Percentiles rank a stretch among this genome's conserved stretches.
Conservation (phyloP, 2,797 vertebrate genomes). For the Babyrousa celebensis region DNA sequence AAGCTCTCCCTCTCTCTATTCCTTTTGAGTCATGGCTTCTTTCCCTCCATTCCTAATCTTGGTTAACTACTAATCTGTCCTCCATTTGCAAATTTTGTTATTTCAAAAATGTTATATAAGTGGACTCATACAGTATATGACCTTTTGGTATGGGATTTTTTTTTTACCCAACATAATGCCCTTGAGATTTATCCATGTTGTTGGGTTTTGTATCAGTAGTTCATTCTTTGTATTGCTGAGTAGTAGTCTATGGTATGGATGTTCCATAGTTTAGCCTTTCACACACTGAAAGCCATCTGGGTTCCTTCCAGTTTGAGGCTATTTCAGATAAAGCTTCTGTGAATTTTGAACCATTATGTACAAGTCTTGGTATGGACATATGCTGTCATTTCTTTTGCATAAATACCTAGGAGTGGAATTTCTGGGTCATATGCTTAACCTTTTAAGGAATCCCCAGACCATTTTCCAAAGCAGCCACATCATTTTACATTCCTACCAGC, state of each 20-base stretch:
- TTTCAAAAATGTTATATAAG: conserved; percentile 43
- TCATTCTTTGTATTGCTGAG: conserved; percentile 50
- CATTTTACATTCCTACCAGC: conserved; percentile 34
- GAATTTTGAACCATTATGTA: not conserved
- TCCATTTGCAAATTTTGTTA: conserved; percentile 61
- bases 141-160: conserved; percentile 44
- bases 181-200: conserved; percentile 25
- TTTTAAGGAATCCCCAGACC: conserved; percentile 5
- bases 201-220: conserved; percentile 3
- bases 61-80: conserved; percentile 19
- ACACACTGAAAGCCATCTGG: not conserved
- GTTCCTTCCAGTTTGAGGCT: conserved; percentile 34
- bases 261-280: not conserved
- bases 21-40: not conserved
- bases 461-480: conserved; percentile 42
- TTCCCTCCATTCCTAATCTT: not conserved
- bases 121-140: not conserved
- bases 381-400: conserved; percentile 28
- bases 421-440: not conserved
- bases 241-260: not conserved
- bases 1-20: not conserved
- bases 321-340: conserved; percentile 53
- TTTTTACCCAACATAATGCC: not conserved
- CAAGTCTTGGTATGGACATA: not conserved
- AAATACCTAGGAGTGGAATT: conserved; percentile 33